Percentiles rank a stretch among this genome's conserved stretches.
Evolutionary conservation across 2,797 vertebrate species (phyloP).

Genomic region (Eleutherodactylus coqui): DNA sequence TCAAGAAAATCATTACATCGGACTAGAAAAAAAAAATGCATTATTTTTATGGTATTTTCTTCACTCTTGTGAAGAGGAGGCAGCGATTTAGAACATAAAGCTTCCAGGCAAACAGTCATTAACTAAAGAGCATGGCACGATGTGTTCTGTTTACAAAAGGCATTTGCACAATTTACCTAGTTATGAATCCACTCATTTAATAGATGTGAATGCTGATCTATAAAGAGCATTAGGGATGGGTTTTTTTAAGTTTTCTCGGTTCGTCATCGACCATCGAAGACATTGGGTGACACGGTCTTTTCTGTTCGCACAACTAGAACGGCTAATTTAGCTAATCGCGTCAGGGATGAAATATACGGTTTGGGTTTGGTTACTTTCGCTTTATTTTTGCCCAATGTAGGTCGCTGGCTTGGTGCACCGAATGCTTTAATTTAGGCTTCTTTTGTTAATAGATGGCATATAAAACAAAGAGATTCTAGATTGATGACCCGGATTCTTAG

Average conservation of each 20-base stretch:
- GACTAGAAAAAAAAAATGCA: slow-evolving; percentile 49
- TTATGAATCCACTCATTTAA: slow-evolving; percentile 32
- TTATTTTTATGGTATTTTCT: slow-evolving; percentile 62
- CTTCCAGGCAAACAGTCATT: slow-evolving; percentile 62
- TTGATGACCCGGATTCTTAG: background rate
- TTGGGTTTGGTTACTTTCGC: background rate
- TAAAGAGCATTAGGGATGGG: background rate
- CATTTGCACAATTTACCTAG: slow-evolving; percentile 58
- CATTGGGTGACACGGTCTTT: background rate
- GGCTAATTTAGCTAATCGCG: background rate
- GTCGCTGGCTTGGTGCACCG: background rate
- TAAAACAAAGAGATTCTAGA: no score
- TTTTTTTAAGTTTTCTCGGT: background rate
- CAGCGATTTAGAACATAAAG: slow-evolving; percentile 57
- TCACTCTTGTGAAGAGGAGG: slow-evolving; percentile 55
- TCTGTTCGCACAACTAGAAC: background rate
- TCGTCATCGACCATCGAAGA: background rate
- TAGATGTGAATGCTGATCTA: slow-evolving; percentile 11
- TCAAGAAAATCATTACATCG: slow-evolving; percentile 62
- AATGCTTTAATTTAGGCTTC: background rate
- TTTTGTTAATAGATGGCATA: background rate
- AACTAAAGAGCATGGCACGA: slow-evolving; percentile 54
- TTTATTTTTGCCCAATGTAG: background rate
- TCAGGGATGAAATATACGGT: background rate
- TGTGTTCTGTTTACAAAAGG: slow-evolving; percentile 59